Evolutionary conservation across 2,797 vertebrate species (phyloP), one percentile per base, ranked within the genome.

Genomic region (Chaenodraco wilsoni): DNA sequence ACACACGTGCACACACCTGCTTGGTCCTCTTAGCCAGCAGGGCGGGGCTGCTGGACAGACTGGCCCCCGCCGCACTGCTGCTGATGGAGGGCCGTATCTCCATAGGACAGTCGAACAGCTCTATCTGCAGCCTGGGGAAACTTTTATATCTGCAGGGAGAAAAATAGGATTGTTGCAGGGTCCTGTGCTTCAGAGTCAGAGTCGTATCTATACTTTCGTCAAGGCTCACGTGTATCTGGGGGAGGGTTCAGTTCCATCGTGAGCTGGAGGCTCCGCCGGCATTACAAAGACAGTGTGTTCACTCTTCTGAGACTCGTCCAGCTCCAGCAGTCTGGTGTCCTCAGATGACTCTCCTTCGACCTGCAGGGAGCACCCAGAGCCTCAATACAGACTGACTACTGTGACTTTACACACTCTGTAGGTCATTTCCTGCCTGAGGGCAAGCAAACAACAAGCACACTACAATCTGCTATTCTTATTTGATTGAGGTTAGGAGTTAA

Each of bases 271-370:
- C 27, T 99, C 98, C 5, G 96, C 96, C 7, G 97, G 97, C 96
- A 95, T 98, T 82, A 99, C 95, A 55, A 99, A 98, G 2, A 99
- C 98, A 0, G 98, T 99, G 89, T 99, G 98, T 73, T 99, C 98
- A 66, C 98, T 99, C 88, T 96, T 98, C 84, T 97, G 98, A 41
- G 98, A 99, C 63, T 99, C 98, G 61, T 99, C 98, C 87, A 98
- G 92, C 81, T 99, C 98, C 90, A 99, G 95, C 75, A 99, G 90
- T 45, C 92, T 95, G 0, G 96, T 87, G 71, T 99, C 98, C 88
- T 99, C 98, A 0, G 94, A 76, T 0, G 91, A 95, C 79, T 99
- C 98, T 17, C 93, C 86, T 86, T 99, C 98, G 46, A 95, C 93
- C 98, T 99, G 90, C 61, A 89, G 88, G 57, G 3, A 79, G 50